A percentile compares a stretch with the other conserved stretches of the same genome.
These are phyloP conservation scores for Achatina immaculata DNA, from an alignment of 1,140 invertebrate species.

Conservation along the genomic window DNA sequence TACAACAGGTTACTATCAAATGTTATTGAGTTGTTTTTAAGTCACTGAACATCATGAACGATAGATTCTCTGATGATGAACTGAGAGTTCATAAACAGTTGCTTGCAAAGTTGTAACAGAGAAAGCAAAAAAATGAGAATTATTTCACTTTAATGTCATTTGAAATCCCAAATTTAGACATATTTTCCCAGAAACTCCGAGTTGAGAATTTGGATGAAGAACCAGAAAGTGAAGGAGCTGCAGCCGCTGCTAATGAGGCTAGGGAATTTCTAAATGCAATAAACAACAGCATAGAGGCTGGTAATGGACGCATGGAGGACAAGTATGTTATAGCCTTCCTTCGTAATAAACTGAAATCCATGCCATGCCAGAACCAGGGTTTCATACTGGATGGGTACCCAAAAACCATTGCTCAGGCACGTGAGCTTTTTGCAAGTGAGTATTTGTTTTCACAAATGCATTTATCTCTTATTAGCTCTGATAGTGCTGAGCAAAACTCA, in stretches of 20 bases:
- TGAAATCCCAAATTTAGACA: too few species aligned
- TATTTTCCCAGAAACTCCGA: too few species aligned
- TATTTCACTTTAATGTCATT: too few species aligned
- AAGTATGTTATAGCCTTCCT: conserved; percentile 68
- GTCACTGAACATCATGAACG: too few species aligned
- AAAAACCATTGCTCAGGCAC: conserved; percentile 75
- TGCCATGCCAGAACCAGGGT: conserved; percentile 79
- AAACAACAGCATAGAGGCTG: conserved; percentile 68
- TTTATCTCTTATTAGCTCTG: too few species aligned
- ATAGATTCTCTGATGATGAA: too few species aligned
- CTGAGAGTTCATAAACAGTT: too few species aligned
- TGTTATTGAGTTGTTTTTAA: too few species aligned
- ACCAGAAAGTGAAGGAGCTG: conserved; percentile 63
- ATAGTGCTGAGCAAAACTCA: too few species aligned
- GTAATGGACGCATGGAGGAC: conserved; percentile 68
- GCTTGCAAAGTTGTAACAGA: too few species aligned
- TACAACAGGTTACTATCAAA: too few species aligned
- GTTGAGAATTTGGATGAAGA: conserved; percentile 66
- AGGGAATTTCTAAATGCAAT: conserved; percentile 68
- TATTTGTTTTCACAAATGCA: not conserved
- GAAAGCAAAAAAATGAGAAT: too few species aligned
- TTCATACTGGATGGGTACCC: conserved; percentile 81
- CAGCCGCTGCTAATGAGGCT: conserved; percentile 66
- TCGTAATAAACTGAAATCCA: conserved; percentile 74
- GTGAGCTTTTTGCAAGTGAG: conserved; percentile 72